phyloP scores from a whole-genome alignment of 2,888 invertebrate genomes.

The Myopa tessellatipennis region DNA sequence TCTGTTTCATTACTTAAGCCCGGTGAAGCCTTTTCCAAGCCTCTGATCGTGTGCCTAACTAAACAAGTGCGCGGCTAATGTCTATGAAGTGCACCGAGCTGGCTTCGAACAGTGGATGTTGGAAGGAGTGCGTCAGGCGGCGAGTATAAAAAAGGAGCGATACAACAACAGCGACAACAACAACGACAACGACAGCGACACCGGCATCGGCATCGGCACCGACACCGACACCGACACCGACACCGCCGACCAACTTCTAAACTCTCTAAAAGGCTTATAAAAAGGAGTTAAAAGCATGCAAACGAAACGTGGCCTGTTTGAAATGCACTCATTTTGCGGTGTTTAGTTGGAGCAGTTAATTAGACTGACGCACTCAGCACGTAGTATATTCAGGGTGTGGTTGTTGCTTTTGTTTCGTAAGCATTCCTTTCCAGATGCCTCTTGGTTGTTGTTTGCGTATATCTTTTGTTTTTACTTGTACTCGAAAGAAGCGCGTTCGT shows the following conservation, averaged over 20 bases:
- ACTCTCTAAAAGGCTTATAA: conserved; percentile 19
- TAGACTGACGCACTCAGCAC: conserved; percentile 33
- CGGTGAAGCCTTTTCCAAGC: background rate
- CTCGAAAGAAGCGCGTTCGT: background rate
- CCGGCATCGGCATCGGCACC: background rate
- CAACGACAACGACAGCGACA: background rate
- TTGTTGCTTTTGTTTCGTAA: background rate
- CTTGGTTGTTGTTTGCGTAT: background rate
- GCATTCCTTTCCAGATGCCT: background rate
- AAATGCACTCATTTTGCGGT: conserved; percentile 38
- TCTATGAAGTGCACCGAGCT: conserved; percentile 20
- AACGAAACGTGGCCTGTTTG: conserved; percentile 37
- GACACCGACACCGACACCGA: background rate
- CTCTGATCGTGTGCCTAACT: background rate
- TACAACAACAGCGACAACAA: conserved; percentile 1
- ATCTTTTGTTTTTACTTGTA: background rate
- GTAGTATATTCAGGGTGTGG: background rate
- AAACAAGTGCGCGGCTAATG: conserved; percentile 27
- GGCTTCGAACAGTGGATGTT: background rate
- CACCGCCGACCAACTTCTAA: background rate
- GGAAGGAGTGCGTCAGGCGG: conserved; percentile 2
- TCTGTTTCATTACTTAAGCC: background rate
- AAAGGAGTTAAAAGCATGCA: conserved; percentile 38
- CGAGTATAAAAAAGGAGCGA: background rate
- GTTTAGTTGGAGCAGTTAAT: conserved; percentile 38